Base-by-base conservation (phyloP, 92 coral and sea anemone species). In the Palythoa grandis region DNA sequence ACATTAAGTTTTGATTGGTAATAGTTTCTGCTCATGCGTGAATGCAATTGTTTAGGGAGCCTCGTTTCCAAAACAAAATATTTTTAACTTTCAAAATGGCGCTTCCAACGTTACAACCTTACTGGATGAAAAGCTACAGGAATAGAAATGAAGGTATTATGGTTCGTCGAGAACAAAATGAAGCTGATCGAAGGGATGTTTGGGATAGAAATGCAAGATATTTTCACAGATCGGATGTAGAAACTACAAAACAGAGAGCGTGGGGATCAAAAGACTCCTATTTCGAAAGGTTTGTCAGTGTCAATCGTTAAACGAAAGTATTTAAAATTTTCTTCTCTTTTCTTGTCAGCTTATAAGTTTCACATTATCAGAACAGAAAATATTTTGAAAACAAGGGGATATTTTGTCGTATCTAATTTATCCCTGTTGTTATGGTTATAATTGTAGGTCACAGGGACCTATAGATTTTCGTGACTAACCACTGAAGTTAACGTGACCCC, bases 51-150 rank as follows among this genome's bases (percentile, higher is more conserved):
- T 0, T 0, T 0, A 3, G 2, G 2, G 11, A 86, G 90, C 89
- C 90, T 89, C 98, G 84, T 86, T 92, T 79, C 82, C 79, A 67
- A 89, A 24, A 72, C 70, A 29, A 56, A 72, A 69, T 69, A 69
- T 35, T 69, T 69, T 24, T 16, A 88, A 67, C 12, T 77, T 89
- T 82, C 91, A 93, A 95, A 95, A 97, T 97, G 99, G 99, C 99
- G 99, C 99, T 97, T 60, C 99, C 99, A 54, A 97, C 98, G 73
- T 87, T 97, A 63, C 95, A 97, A 76, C 99, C 99, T 52, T 97
- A 95, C 98, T 95, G 99, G 99, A 88, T 97, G 93, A 97, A 97
- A 88, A 93, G 90, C 85, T 97, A 97, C 77, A 95, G 89, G 90
- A 97, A 90, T 82, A 89, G 94, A 85, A 90, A 91, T 61, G 99